Evolutionary conservation across 2,888 invertebrate species (phyloP).

Genomic region (Dryomyza anilis): DNA sequence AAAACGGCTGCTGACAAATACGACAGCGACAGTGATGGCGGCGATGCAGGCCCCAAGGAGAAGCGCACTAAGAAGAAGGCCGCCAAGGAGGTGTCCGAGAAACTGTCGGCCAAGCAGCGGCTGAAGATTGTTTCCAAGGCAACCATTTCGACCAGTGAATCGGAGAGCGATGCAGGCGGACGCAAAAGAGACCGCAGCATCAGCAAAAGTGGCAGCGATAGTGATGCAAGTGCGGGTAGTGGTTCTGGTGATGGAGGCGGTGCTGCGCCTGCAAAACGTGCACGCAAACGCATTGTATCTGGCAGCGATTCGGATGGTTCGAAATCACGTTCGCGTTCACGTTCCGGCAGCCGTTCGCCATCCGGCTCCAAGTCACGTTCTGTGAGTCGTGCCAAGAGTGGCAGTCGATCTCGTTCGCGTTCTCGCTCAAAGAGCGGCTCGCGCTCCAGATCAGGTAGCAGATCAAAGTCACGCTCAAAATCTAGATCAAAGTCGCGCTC

Average conservation of each 20-base stretch:
- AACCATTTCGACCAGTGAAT: conserved; percentile 90
- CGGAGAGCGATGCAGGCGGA: conserved; percentile 62
- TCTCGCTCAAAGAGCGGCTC: too few species aligned
- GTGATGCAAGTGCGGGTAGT: conserved; percentile 48
- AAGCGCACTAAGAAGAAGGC: conserved; percentile 70
- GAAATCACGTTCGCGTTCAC: conserved; percentile 37
- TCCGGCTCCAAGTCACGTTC: conserved; percentile 37
- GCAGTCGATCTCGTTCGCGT: conserved; percentile 45
- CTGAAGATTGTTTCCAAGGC: conserved; percentile 91
- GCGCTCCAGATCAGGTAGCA: conserved; percentile 40
- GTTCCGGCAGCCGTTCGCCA: conserved; percentile 39
- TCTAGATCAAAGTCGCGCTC: conserved; percentile 51
- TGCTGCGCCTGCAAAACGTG: conserved; percentile 33
- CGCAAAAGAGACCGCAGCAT: conserved; percentile 45
- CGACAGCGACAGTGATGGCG: conserved; percentile 73
- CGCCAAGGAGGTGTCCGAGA: conserved; percentile 62
- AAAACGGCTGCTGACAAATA: conserved; percentile 57
- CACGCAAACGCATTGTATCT: conserved; percentile 48
- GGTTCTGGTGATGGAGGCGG: too few species aligned
- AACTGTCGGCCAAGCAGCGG: conserved; percentile 80
- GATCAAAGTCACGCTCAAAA: background rate
- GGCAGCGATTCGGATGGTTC: conserved; percentile 46
- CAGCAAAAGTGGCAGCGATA: conserved; percentile 49
- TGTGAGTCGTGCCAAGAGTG: conserved; percentile 32
- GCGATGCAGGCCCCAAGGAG: conserved; percentile 62